Evolutionary conservation across 2,888 invertebrate genomes (phyloP).

Genomic region (Xestia c-nigrum): DNA sequence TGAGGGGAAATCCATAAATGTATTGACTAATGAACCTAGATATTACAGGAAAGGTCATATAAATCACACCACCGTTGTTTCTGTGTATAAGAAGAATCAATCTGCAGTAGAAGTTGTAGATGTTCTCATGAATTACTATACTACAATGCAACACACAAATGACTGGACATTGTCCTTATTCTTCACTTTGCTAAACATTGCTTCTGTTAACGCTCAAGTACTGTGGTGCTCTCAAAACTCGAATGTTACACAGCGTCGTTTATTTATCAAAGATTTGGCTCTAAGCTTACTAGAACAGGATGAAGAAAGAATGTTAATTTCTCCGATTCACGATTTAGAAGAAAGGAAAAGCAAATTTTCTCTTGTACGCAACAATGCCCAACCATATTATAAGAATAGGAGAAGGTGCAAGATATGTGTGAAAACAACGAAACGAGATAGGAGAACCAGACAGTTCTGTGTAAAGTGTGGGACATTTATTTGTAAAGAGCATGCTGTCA

Average conservation of each 20-base stretch:
- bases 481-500: constrained; percentile 83
- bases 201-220: constrained; percentile 86
- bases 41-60: constrained; percentile 80
- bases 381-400: constrained; percentile 72
- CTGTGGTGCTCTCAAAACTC: constrained; percentile 80
- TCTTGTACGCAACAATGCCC: constrained; percentile 17
- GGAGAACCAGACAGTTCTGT: constrained; percentile 82
- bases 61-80: constrained; percentile 77
- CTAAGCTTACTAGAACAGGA: constrained; percentile 76
- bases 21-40: constrained; percentile 82
- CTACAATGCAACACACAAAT: constrained; percentile 85
- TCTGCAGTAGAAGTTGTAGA: constrained; percentile 83
- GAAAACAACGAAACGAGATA: constrained; percentile 77
- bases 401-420: constrained; percentile 80
- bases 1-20: constrained; percentile 78
- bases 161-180: constrained; percentile 86
- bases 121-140: constrained; percentile 86
- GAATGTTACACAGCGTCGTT: constrained; percentile 75
- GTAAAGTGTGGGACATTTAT: constrained; percentile 81
- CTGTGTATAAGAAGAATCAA: constrained; percentile 83
- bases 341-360: constrained; percentile 63
- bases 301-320: constrained; percentile 63
- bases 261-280: constrained; percentile 83
- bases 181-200: constrained; percentile 85
- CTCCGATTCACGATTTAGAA: constrained; percentile 53